Evolutionary conservation across 1,140 invertebrate genomes (phyloP), one percentile per base, ranked within the genome.

Genomic region (Drosophila arizonae): DNA sequence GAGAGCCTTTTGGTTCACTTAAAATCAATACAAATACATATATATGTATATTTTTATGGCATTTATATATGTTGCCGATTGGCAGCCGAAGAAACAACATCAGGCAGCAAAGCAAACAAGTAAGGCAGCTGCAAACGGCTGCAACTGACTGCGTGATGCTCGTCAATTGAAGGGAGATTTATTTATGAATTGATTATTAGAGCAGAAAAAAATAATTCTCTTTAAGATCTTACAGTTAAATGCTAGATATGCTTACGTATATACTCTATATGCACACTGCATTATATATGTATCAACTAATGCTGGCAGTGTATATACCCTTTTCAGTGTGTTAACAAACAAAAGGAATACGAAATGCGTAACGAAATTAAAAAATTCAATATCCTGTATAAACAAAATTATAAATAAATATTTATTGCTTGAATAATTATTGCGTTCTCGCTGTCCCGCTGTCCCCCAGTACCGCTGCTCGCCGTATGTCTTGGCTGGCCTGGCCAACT

Each of bases 351-450:
- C 26, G 72, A 30, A 56, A 46, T 41, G 61, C 48, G 46, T 70
- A 54, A 76, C 54, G 84, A 87, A 87, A 87, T 86, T 87, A 87
- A 88, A 86, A 87, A 88, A 69, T 88, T 77, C 84, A 88, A 87
- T 87, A 87, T 88, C 82, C 82, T 88, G 82, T 74, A 66, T 74
- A 86, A 81, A 75, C 72, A 87, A 88, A 77, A 73, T 88, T 87
- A 88, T 88, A 88, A 87, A 82, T 87, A 87, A 82, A 79, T 82
- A 88, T 87, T 88, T 82, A 88, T 84, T 77, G 82, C 77, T 17
- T 43, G 43, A 46, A 46, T 60, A 87, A 88, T 87, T 87, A 87
- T 87, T 82, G 76, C 79, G 76, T 76, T 88, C 79, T 62, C 66
- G 21, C 21, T 76, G 72, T 84, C 63, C 71, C 66, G 33, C 52